These are phyloP conservation scores for Aphis craccivora DNA, from an alignment of 1,140 invertebrate species.

Conservation along the genomic window DNA sequence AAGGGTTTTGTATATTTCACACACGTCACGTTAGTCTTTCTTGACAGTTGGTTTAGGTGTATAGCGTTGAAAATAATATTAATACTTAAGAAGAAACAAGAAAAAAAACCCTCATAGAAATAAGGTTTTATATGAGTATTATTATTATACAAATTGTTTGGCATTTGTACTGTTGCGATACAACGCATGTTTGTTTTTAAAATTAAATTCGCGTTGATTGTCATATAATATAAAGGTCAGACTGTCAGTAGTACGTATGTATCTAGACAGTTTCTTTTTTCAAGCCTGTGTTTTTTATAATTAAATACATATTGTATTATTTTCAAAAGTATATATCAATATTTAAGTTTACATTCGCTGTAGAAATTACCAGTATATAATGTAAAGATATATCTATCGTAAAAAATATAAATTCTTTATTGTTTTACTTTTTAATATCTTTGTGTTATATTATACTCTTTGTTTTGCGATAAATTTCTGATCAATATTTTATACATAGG, in stretches of 20 bases:
- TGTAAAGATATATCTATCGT: neutral
- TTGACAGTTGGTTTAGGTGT: neutral
- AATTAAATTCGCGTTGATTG: neutral
- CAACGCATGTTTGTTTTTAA: neutral
- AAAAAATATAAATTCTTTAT: neutral
- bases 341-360: neutral
- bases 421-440: neutral
- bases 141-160: constrained; percentile 7
- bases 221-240: neutral
- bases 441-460: neutral
- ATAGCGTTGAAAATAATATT: neutral
- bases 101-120: neutral
- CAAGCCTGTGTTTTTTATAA: neutral
- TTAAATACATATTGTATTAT: neutral
- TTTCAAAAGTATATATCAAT: neutral
- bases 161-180: neutral
- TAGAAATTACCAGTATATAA: neutral
- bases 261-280: neutral
- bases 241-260: neutral
- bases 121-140: neutral
- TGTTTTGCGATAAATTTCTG: neutral
- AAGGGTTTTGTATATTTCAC: constrained; percentile 7
- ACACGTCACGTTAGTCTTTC: constrained; percentile 27
- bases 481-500: neutral
- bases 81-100: neutral